phyloP scores from a whole-genome alignment of 1,140 invertebrate genomes.

The Neodiprion fabricii region DNA sequence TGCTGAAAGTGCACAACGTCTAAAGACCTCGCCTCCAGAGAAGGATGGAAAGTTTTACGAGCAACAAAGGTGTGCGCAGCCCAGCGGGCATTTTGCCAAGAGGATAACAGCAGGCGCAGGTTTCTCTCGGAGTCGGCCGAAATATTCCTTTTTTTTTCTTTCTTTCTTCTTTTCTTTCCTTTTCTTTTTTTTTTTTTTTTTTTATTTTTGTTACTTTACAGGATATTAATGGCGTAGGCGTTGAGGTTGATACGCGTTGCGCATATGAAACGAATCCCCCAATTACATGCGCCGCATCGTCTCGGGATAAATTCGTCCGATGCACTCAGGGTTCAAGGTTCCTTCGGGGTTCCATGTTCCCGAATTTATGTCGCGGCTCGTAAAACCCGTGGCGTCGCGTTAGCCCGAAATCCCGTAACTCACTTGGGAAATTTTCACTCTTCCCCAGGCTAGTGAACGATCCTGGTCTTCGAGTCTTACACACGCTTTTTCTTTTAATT shows the following conservation, averaged over 20 bases:
- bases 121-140: background rate
- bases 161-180: background rate
- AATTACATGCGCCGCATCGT: background rate
- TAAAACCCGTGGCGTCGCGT: no score
- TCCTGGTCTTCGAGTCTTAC: no score
- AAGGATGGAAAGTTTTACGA: constrained; percentile 7
- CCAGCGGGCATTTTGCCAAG: background rate
- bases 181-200: background rate
- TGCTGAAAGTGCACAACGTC: background rate
- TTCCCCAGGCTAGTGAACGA: no score
- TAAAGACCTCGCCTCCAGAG: background rate
- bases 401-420: no score
- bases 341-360: background rate
- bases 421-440: no score
- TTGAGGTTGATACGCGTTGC: background rate
- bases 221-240: constrained; percentile 6
- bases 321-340: background rate
- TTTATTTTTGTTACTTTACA: background rate
- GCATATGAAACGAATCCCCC: background rate
- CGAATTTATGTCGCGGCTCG: no score
- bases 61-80: background rate
- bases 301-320: background rate
- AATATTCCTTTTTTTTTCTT: background rate
- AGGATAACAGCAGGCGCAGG: background rate
- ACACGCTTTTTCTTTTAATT: background rate